Conservation (phyloP, 1,140 invertebrate genomes). For the Bombus breviceps region DNA sequence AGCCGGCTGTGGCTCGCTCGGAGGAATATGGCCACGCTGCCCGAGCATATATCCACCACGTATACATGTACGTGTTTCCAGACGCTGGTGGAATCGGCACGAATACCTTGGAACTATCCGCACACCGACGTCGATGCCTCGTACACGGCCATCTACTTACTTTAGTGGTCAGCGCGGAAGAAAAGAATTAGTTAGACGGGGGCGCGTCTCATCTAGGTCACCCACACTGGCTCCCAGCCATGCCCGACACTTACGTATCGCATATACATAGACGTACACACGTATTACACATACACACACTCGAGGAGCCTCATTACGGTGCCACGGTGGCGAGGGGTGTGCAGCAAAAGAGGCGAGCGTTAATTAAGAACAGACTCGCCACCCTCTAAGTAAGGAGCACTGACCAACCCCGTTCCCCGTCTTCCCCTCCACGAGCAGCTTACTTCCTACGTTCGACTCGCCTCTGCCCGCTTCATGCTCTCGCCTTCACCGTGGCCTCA, state of each 20-base stretch:
- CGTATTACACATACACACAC: constrained; percentile 60
- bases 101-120: constrained; percentile 19
- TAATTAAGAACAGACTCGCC: constrained; percentile 83
- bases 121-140: constrained; percentile 45
- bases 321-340: constrained; percentile 78
- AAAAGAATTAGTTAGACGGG: constrained; percentile 83
- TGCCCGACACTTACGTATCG: constrained; percentile 58
- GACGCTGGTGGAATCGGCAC: background rate
- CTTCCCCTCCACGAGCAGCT: constrained; percentile 48
- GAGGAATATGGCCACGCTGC: constrained; percentile 53
- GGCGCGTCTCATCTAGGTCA: constrained; percentile 82
- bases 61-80: constrained; percentile 1
- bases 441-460: constrained; percentile 49
- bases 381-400: constrained; percentile 82
- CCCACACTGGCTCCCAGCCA: constrained; percentile 68
- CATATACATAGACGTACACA: constrained; percentile 72
- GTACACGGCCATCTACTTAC: constrained; percentile 81
- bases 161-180: constrained; percentile 81
- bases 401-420: constrained; percentile 72
- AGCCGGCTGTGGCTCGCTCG: constrained; percentile 7
- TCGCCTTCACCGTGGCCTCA: constrained; percentile 68
- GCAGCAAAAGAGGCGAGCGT: constrained; percentile 82
- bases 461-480: constrained; percentile 61
- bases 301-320: constrained; percentile 79
- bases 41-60: constrained; percentile 16